Evolutionary conservation across 2,888 invertebrate genomes (phyloP).

Genomic region (Caenorhabditis sp.): DNA sequence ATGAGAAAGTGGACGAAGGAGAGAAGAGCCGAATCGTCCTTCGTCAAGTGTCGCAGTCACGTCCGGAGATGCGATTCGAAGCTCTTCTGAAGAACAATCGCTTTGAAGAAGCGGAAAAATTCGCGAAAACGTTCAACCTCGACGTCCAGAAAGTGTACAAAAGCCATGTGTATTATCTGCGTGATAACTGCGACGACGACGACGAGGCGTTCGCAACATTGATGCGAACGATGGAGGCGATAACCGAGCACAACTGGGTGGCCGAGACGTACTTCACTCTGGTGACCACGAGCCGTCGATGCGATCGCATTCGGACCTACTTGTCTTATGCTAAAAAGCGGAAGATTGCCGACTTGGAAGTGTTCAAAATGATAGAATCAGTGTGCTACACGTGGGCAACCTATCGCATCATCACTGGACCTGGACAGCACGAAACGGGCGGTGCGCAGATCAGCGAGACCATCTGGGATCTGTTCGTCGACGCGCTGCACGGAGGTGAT

Average conservation of each 20-base stretch:
- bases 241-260: slow-evolving; percentile 60
- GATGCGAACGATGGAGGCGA: slow-evolving; percentile 53
- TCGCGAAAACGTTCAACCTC: slow-evolving; percentile 59
- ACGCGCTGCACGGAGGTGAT: slow-evolving; percentile 51
- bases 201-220: slow-evolving; percentile 48
- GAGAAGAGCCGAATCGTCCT: slow-evolving; percentile 23
- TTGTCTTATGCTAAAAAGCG: slow-evolving; percentile 54
- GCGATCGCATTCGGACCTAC: slow-evolving; percentile 54
- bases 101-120: slow-evolving; percentile 66
- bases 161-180: slow-evolving; percentile 43
- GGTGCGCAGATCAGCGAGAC: not conserved
- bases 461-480: slow-evolving; percentile 58
- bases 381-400: slow-evolving; percentile 58
- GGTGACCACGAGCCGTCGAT: slow-evolving; percentile 50
- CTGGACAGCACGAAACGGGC: slow-evolving; percentile 7
- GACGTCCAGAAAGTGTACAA: slow-evolving; percentile 59
- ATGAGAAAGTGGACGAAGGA: not conserved
- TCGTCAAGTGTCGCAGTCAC: slow-evolving; percentile 52
- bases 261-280: slow-evolving; percentile 56
- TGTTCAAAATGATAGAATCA: slow-evolving; percentile 28
- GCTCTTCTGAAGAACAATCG: slow-evolving; percentile 46
- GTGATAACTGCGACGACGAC: slow-evolving; percentile 38
- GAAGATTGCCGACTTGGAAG: slow-evolving; percentile 56
- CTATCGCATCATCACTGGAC: slow-evolving; percentile 54
- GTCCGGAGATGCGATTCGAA: slow-evolving; percentile 57